Conservation (phyloP, 2,888 invertebrate genomes). For the Polyommatus iphigenia region DNA sequence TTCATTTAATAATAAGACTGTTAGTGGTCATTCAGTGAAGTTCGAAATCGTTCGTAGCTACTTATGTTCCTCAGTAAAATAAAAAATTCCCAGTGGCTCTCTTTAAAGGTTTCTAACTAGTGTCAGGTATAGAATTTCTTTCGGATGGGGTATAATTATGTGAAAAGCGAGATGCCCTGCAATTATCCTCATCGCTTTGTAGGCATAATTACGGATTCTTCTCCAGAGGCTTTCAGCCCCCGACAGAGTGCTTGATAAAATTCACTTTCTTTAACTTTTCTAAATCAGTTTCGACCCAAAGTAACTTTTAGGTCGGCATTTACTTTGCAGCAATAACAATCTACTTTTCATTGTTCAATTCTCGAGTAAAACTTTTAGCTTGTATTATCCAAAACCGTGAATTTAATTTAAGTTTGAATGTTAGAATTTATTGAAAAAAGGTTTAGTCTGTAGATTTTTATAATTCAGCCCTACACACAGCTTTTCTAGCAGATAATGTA, state of each 20-base stretch:
- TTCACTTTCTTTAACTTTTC: conserved; percentile 36
- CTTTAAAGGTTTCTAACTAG: not conserved
- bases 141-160: not conserved
- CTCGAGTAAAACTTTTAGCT: not conserved
- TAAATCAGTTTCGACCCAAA: conserved; percentile 32
- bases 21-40: too few relatives aligned
- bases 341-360: not conserved
- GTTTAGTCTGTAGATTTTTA: not conserved
- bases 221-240: not conserved
- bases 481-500: too few relatives aligned
- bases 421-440: not conserved
- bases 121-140: conserved; percentile 4
- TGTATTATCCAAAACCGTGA: not conserved
- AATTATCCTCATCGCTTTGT: conserved; percentile 24
- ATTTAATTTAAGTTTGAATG: conserved; percentile 3
- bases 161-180: not conserved
- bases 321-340: conserved; percentile 1
- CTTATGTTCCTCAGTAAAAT: too few relatives aligned
- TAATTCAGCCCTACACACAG: not conserved
- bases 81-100: not conserved
- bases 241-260: conserved; percentile 28
- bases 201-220: conserved; percentile 17
- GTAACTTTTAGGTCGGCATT: conserved; percentile 5
- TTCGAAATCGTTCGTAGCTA: too few relatives aligned
- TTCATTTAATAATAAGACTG: too few relatives aligned